These are phyloP conservation scores for Tetragnatha montana DNA, from an alignment of 2,888 invertebrate species.

Conservation along the genomic window DNA sequence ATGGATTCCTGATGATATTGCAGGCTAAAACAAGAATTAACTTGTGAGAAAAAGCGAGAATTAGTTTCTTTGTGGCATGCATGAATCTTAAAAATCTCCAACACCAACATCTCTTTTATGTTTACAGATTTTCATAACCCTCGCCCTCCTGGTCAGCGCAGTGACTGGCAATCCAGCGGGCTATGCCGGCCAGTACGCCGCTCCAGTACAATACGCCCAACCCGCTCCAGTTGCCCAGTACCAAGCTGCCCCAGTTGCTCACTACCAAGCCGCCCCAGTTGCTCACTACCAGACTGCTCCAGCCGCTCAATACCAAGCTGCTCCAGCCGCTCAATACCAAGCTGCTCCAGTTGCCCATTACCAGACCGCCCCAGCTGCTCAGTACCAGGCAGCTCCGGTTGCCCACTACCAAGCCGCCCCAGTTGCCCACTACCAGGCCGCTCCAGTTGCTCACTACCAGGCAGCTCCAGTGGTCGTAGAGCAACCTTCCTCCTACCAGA, in stretches of 20 bases:
- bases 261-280: conserved; percentile 8
- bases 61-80: no score
- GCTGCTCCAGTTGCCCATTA: conserved; percentile 12
- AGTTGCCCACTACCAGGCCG: neutral
- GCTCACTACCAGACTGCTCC: conserved; percentile 5
- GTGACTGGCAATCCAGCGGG: conserved; percentile 7
- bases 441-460: conserved; percentile 27
- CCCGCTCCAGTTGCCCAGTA: conserved; percentile 11
- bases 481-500: conserved; percentile 11
- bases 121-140: conserved; percentile 16
- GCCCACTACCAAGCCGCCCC: neutral
- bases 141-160: conserved; percentile 1
- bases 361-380: neutral
- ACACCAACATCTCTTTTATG: neutral
- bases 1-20: no score
- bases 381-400: conserved; percentile 18
- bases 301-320: conserved; percentile 6
- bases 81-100: no score
- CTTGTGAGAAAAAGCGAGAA: no score
- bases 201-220: conserved; percentile 17
- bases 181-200: conserved; percentile 1
- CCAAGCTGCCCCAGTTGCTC: neutral
- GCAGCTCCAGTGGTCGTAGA: conserved; percentile 32
- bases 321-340: conserved; percentile 23
- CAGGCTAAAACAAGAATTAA: no score